Base-by-base conservation (phyloP, 2,888 invertebrate genomes). In the Aporophyla nigra region DNA sequence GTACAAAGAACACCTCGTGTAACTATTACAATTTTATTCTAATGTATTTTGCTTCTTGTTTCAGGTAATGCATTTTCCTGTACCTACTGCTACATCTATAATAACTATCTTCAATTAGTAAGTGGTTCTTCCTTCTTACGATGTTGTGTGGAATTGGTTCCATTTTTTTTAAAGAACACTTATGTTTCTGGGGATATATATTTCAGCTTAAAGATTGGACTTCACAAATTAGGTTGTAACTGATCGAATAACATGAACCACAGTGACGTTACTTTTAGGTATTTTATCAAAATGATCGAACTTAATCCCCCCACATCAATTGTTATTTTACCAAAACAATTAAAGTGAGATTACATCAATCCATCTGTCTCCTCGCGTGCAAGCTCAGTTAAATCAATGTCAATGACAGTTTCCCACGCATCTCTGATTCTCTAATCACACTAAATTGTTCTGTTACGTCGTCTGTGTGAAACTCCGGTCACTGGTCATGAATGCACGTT, bases 381-480 rank as follows among this genome's bases (percentile, higher is more conserved):
- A 61, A 71, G 61, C 84, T 71, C 74, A 61, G 43, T 75, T 80
- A 63, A 75, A 80, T 77, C 83, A 87, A 88, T 84, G 85, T 78
- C 87, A 84, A 77, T 84, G 73, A 75, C 77, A 79, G 69, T 67
- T 88, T 88, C 87, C 77, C 87, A 87, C 87, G 88, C 70, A 63
- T 74, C 77, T 74, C 70, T 63, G 46, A 43, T 67, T 76, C 82
- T 80, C 77, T 83, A 81, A 87, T 77, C 70, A 78, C 43, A 61
- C 70, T 75, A 82, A 80, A 83, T 78, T 83, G 82, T 79, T 74
- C 40, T 81, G 72, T 74, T 84, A 80, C 80, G 73, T 83, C 43
- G 56, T 33, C 56, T 76, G 19, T 76, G 83, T 69, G 83, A 85
- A 84, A 74, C 84, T 84, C 6, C 76, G 79, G 82, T 69, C 87